Evolutionary conservation across 2,888 invertebrate species (phyloP).

Genomic region (Cheilosia scutellata): DNA sequence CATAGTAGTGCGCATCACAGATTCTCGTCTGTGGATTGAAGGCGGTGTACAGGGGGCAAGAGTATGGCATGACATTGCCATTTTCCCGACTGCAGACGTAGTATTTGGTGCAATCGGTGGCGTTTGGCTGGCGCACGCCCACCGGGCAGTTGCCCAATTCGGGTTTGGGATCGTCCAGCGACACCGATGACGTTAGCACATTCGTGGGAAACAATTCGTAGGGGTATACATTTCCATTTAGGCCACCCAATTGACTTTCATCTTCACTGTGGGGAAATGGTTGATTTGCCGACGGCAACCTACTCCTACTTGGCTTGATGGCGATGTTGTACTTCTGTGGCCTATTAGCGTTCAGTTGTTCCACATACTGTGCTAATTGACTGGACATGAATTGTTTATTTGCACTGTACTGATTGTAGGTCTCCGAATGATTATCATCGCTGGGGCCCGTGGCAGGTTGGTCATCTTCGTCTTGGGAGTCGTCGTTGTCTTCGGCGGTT

Average conservation of each 20-base stretch:
- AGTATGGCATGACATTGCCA: conserved; percentile 83
- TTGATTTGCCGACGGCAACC: conserved; percentile 12
- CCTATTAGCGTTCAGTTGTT: conserved; percentile 54
- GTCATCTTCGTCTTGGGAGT: conserved; percentile 66
- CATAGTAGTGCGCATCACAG: conserved; percentile 84
- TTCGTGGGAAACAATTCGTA: conserved; percentile 82
- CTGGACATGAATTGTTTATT: conserved; percentile 71
- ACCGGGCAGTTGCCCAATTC: conserved; percentile 82
- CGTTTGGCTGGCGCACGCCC: conserved; percentile 84
- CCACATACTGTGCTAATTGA: conserved; percentile 74
- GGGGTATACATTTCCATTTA: conserved; percentile 81
- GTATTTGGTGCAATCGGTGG: conserved; percentile 85
- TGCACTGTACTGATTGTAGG: conserved; percentile 61
- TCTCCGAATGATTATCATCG: conserved; percentile 49
- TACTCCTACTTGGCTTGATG: conserved; percentile 30
- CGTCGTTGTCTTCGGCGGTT: conserved; percentile 76
- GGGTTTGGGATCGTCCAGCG: conserved; percentile 64
- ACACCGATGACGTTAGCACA: conserved; percentile 78
- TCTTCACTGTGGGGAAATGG: conserved; percentile 36
- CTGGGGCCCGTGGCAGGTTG: conserved; percentile 45
- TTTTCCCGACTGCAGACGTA: conserved; percentile 85
- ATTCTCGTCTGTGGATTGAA: conserved; percentile 84
- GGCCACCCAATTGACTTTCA: conserved; percentile 80
- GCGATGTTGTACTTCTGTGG: conserved; percentile 35
- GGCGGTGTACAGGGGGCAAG: conserved; percentile 84